A percentile compares a stretch with the other conserved stretches of the same genome.
phyloP scores from a whole-genome alignment of 2,113 vertebrate genomes.

The Myrmecobius fasciatus region DNA sequence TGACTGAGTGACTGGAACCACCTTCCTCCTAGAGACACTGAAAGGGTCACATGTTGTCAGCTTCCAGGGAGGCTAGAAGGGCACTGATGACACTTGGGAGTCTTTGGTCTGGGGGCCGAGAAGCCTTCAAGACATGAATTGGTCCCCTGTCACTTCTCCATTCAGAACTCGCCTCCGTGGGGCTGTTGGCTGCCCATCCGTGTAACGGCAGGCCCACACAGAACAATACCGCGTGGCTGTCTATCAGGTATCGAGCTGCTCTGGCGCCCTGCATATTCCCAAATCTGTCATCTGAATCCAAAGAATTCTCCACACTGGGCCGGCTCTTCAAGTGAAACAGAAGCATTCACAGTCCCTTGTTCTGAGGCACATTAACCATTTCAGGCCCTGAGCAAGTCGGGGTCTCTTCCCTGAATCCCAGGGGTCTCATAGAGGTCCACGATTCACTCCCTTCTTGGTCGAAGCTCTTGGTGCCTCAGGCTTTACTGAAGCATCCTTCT shows the following conservation, averaged over 20 bases:
- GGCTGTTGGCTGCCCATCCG: background rate
- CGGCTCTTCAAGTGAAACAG: background rate
- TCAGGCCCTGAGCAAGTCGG: background rate
- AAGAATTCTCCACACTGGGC: background rate
- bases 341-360: background rate
- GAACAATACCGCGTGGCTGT: background rate
- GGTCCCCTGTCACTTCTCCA: background rate
- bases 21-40: background rate
- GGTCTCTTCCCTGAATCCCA: background rate
- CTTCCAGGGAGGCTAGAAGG: constrained; percentile 4
- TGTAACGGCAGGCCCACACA: background rate
- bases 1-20: background rate
- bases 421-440: background rate
- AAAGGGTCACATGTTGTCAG: background rate
- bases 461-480: background rate
- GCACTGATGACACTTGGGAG: background rate
- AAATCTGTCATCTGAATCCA: background rate
- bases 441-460: background rate
- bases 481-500: background rate
- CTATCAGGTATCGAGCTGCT: background rate
- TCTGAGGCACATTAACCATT: constrained; percentile 31
- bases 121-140: background rate
- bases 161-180: background rate
- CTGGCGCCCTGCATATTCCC: background rate
- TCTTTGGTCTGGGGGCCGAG: background rate